A percentile compares a stretch with the other conserved stretches of the same genome.
Conservation (phyloP, 2,888 invertebrate genomes). For the Melinaea menophilus region DNA sequence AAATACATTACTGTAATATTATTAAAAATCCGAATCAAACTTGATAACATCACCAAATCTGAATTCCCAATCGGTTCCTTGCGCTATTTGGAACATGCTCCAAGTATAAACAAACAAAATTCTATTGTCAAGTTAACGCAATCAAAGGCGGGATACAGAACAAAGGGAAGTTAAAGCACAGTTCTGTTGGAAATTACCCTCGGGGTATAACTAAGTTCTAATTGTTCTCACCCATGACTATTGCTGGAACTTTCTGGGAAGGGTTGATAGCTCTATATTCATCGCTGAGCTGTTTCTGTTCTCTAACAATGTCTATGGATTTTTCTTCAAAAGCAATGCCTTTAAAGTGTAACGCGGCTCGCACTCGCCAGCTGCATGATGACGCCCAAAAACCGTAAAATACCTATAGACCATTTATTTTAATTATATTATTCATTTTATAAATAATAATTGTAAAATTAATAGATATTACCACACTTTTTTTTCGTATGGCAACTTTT, state of each 20-base stretch:
- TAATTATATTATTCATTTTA: not conserved
- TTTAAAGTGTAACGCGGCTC: conserved; percentile 61
- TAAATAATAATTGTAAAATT: not conserved
- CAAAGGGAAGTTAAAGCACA: conserved; percentile 28
- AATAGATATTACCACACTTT: conserved; percentile 2
- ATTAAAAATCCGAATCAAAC: too few species aligned
- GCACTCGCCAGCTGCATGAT: conserved; percentile 80
- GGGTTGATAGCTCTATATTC: conserved; percentile 61
- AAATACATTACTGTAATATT: too few species aligned
- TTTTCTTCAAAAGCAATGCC: conserved; percentile 56
- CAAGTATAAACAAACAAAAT: too few species aligned
- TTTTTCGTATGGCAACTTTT: not conserved
- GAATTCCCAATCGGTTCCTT: too few species aligned
- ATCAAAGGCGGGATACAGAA: not conserved
- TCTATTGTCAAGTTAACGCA: too few species aligned
- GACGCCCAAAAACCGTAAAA: conserved; percentile 78
- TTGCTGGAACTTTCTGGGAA: conserved; percentile 66
- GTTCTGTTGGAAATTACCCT: conserved; percentile 8
- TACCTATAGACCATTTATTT: conserved; percentile 37
- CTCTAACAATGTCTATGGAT: conserved; percentile 55
- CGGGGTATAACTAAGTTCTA: not conserved
- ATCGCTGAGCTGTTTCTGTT: conserved; percentile 49
- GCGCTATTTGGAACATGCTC: too few species aligned
- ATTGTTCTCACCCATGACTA: conserved; percentile 57
- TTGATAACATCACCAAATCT: too few species aligned